Evolutionary conservation across 92 coral and sea anemone genomes (phyloP), one percentile per base, ranked within the genome.

Genomic region (Palythoa grandiflora): DNA sequence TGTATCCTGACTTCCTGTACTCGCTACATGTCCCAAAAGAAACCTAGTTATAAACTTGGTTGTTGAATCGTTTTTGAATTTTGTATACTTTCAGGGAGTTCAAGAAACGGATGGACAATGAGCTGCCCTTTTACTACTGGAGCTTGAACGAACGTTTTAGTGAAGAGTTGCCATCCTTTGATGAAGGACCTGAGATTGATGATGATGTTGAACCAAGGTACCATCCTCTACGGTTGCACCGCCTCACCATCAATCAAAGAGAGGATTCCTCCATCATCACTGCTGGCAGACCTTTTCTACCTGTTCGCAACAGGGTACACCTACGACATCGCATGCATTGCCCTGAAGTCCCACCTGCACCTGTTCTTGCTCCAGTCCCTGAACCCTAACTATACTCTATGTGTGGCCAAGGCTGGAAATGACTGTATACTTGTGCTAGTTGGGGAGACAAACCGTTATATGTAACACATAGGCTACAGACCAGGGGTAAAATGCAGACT

Each of bases 211-310:
- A 48, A 38, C 84, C 54, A 53, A 48, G 90, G 78, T 50, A 47
- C 66, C 90, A 87, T 48, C 90, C 90, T 47, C 77, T 87, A n/a
- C 35, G 90, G 68, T 68, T 87, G 17, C 90, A 87, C 55, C 21
- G 72, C 4, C 68, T 87, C 35, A 65, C 79, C 35, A 54, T 87
- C 57, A 87, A 87, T 68, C 75, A 48, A 78, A 77, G 85, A 35
- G 90, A 87, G 66, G 90, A 78, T 39, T 63, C 78, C 51, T 87
- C 90, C 12, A 71, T 87, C 51, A 77, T 87, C 78, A 83, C 73
- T 38, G 71, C 72, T n/a, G 90, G 78, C 35, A 50, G 90, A 77
- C 72, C 78, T 54, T 38, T 78, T 44, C 70, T 87, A 65, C 85
- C 90, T 17, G 90, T 84, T 68, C 71, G 90, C 39, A 73, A 87